Evolutionary conservation across 2,113 vertebrate genomes (phyloP).

Genomic region (Lophura nycthemera): DNA sequence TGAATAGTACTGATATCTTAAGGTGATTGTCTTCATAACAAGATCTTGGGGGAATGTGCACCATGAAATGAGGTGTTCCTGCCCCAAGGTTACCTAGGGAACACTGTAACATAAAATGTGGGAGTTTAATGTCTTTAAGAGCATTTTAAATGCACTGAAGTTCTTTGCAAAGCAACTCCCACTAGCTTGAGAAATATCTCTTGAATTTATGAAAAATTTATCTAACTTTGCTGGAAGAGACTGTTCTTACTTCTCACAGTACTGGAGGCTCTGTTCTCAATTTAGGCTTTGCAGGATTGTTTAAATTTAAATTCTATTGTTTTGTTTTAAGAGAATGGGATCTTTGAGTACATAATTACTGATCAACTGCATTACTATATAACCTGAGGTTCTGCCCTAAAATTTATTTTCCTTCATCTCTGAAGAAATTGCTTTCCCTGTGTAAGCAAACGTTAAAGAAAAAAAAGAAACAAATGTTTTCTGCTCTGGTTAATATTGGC

Average conservation of each 20-base stretch:
- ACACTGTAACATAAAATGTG: constrained; percentile 50
- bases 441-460: not conserved
- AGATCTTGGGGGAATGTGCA: not conserved
- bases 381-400: not conserved
- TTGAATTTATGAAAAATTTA: constrained; percentile 38
- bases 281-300: not conserved
- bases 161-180: constrained; percentile 50
- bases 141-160: constrained; percentile 48
- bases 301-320: not conserved
- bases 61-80: constrained; percentile 26
- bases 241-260: not conserved
- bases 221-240: not conserved
- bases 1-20: not conserved
- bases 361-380: not conserved
- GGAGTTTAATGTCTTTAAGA: constrained; percentile 58
- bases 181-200: constrained; percentile 26
- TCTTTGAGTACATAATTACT: not conserved
- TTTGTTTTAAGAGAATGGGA: not conserved
- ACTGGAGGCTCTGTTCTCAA: not conserved
- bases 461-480: not conserved
- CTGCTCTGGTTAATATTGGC: not conserved
- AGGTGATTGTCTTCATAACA: not conserved
- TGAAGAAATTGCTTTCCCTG: not conserved
- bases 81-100: constrained; percentile 63
- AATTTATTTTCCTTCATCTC: not conserved